Evolutionary conservation across 2,888 invertebrate species (phyloP), one percentile per base, ranked within the genome.

Genomic region (Thereva unica): DNA sequence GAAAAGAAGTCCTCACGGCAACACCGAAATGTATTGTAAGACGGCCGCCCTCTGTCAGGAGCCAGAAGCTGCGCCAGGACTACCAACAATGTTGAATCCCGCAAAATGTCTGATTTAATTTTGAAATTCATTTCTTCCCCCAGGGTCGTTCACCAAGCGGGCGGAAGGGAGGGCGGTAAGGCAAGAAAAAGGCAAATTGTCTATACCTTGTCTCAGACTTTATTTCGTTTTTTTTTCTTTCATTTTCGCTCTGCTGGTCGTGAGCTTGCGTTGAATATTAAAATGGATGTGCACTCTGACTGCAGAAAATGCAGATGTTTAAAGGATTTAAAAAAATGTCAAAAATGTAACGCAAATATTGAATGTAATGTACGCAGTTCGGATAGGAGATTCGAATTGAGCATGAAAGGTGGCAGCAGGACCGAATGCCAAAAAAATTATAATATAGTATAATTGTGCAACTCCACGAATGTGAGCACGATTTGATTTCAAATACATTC

Each of bases 21-120:
- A 40, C 4, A 38, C 8, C 5, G 12, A 47, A 23, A 23, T 23
- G 23, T 61, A 61, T 50, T 61, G 38, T n/a, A 50, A 23, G 50
- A 34, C 49, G 50, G 45, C 49, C 59, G 45, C 49, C 59, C 35
- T 47, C n/a, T 59, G 42, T 38, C 56, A 56, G 44, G 34, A 56
- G 1, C 23, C 23, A 23, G 23, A 23, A 23, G 23, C 23, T 23
- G 44, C 42, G 47, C 59, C 38, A 59, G 59, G 38, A 47, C 10
- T 10, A 12, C 23, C 23, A 23, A 23, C 59, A 38, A 40, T 34
- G 40, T 49, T 59, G 50, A 61, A 61, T 61, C 50, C 59, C 38
- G 42, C 41, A 49, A 41, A 61, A 40, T 61, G 49, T 61, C 61
- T 61, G 50, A 61, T 61, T 61, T 50, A 61, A 61, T 61, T 50